Base-by-base conservation (phyloP, 2,888 invertebrate species). In the Capitulum mitella region DNA sequence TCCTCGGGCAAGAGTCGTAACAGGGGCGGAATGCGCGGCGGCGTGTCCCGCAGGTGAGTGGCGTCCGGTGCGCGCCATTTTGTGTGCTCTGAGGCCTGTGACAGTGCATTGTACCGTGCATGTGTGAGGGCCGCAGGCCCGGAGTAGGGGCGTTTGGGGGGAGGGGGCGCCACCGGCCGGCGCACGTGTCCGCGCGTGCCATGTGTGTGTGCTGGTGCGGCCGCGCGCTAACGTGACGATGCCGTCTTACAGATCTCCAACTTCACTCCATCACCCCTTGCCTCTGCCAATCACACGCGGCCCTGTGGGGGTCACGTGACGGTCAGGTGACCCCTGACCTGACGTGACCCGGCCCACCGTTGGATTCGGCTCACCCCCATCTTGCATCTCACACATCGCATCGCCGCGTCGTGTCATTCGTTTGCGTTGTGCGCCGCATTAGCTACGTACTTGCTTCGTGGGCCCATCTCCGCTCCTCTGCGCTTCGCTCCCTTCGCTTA, bases 1-100 rank as follows among this genome's bases (percentile, higher is more conserved):
- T 95, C 95, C 0, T 94, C 92, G 81, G 95, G 95, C 0, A 89
- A 93, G 83, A 93, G 92, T 78, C 89, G 93, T 78, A 90, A 90
- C 83, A 92, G 91, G 79, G 91, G 91, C 82, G 90, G 90, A 80
- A 85, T 88, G 29, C 75, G 78, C 37, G 70, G 70, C 34, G 34
- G n/a, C 37, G 37, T 29, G 29, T n/a, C 58, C 29, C 5, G 8
- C 12, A 22, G 29, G 58, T 12, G 5, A 29, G 58, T 29, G n/a
- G 58, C 22, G 6, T n/a, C 10, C 32, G n/a, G 12, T 10, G n/a
- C 29, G 8, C 29, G 16, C 58, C 29, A 12, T 8, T 3, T 29
- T 8, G 5, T 16, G 12, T 10, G 58, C 3, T 19, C 8, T 3
- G 3, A 58, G 3, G 12, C n/a, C 10, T n/a, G 58, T n/a, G 58